Evolutionary conservation across 2,113 vertebrate species (phyloP).

Genomic region (Lontra canadensis): DNA sequence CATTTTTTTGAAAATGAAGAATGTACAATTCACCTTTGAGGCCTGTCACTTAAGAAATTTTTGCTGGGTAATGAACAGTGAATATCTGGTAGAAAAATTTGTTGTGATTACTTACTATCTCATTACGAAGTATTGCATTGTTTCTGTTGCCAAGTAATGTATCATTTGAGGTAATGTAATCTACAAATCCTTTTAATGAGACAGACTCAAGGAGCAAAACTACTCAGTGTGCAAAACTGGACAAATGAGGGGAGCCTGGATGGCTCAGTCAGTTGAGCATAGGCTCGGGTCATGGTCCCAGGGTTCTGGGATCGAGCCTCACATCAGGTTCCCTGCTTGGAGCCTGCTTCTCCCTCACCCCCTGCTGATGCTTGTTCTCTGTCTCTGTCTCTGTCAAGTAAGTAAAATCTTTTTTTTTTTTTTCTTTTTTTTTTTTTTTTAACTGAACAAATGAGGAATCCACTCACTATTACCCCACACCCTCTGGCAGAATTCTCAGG

Average conservation of each 20-base stretch:
- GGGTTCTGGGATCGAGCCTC: no score
- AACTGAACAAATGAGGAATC: not conserved
- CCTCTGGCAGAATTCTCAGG: not conserved
- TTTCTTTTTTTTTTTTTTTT: no score
- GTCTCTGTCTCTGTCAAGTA: no score
- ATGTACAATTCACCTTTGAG: not conserved
- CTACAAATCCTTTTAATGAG: not conserved
- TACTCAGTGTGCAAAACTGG: not conserved
- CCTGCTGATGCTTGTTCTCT: no score
- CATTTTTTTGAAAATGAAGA: constrained; percentile 33
- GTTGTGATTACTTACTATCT: not conserved
- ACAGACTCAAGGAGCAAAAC: not conserved
- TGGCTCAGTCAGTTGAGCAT: no score
- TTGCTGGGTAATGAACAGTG: not conserved
- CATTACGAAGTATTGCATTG: not conserved
- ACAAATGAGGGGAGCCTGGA: not conserved
- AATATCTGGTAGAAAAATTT: not conserved
- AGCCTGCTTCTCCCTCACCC: no score
- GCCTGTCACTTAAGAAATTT: not conserved
- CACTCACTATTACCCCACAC: no score
- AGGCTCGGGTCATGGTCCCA: no score
- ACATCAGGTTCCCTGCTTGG: no score
- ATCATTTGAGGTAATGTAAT: not conserved
- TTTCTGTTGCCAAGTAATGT: not conserved
- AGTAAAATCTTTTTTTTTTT: no score